Base-by-base conservation (phyloP, 2,797 vertebrate species). In the Chromobotia macracanthus region DNA sequence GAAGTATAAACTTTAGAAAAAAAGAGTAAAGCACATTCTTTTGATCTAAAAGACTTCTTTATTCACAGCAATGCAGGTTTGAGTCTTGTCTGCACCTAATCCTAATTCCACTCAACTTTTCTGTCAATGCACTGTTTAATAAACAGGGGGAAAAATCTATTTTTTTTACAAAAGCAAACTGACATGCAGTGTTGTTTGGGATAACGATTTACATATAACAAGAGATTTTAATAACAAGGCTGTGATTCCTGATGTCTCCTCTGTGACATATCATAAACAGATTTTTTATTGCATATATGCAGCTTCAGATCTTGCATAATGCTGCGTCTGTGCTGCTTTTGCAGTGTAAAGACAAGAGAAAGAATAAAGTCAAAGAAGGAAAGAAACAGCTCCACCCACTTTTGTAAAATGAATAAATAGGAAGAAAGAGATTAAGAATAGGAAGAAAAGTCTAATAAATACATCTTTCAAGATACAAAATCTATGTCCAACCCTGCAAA, bases 401-500 rank as follows among this genome's bases (percentile, higher is more conserved):
- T 28, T 8, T 16, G 11, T 23, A 25, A 25, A 60, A 60, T 60
- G 1, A 60, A 60, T 28, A 28, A 58, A 60, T 28, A 60, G 56
- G 11, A 60, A 16, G 3, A 44, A 18, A 44, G 44, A 67, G 16
- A 78, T 51, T 38, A n/a, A n/a, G n/a, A n/a, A n/a, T n/a, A n/a
- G n/a, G n/a, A n/a, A 6, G n/a, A 9, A 10, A 63, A 70, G 21
- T n/a, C 56, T 51, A 63, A 63, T 71, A n/a, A 70, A 71, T 35
- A 63, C 7, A 35, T 35, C 8, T 35, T 9, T 3, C 16, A 18
- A n/a, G 3, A 11, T 70, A 38, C 38, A 46, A 16, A 58, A 78
- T 38, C 5, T n/a, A 48, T 61, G 55, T 28, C 66, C 66, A 38
- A 23, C 12, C 23, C 18, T n/a, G 51, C 63, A 41, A 53, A 71